Conservation (phyloP, 1,140 invertebrate genomes). For the Sogatella furcifera region DNA sequence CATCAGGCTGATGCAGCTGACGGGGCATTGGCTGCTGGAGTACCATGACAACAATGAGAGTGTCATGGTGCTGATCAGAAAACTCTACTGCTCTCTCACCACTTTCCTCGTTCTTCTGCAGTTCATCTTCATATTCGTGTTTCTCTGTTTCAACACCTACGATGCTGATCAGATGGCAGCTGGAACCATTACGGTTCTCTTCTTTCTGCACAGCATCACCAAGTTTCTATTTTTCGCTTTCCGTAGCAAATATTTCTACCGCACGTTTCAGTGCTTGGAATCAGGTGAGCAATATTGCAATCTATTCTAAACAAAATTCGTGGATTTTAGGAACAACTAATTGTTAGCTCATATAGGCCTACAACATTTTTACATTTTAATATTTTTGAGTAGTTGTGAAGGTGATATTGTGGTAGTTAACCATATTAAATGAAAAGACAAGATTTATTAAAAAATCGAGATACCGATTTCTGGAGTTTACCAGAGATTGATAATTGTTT, state of each 20-base stretch:
- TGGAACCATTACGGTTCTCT: constrained; percentile 68
- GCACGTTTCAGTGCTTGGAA: constrained; percentile 28
- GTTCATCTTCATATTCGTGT: constrained; percentile 44
- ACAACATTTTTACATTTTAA: too few species aligned
- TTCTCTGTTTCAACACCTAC: constrained; percentile 55
- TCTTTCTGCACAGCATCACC: constrained; percentile 64
- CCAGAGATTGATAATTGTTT: too few species aligned
- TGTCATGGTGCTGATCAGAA: constrained; percentile 38
- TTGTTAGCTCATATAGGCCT: too few species aligned
- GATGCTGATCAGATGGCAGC: constrained; percentile 69
- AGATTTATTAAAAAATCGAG: too few species aligned
- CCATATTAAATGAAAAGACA: too few species aligned
- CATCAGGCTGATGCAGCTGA: constrained; percentile 61
- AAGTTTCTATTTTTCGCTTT: constrained; percentile 61
- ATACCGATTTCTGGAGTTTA: too few species aligned
- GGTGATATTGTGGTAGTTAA: too few species aligned
- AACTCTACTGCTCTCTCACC: constrained; percentile 38
- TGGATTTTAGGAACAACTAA: too few species aligned
- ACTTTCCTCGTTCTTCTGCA: constrained; percentile 20
- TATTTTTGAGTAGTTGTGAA: too few species aligned
- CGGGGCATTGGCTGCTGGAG: constrained; percentile 66
- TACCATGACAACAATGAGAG: constrained; percentile 42
- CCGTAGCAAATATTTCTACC: constrained; percentile 62
- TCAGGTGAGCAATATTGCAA: constrained; percentile 32
- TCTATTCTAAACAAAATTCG: too few species aligned